A percentile compares a stretch with the other conserved stretches of the same genome.
Evolutionary conservation across 92 coral and sea anemone genomes (phyloP).

Genomic region (Anthopleura xanthogrammica): DNA sequence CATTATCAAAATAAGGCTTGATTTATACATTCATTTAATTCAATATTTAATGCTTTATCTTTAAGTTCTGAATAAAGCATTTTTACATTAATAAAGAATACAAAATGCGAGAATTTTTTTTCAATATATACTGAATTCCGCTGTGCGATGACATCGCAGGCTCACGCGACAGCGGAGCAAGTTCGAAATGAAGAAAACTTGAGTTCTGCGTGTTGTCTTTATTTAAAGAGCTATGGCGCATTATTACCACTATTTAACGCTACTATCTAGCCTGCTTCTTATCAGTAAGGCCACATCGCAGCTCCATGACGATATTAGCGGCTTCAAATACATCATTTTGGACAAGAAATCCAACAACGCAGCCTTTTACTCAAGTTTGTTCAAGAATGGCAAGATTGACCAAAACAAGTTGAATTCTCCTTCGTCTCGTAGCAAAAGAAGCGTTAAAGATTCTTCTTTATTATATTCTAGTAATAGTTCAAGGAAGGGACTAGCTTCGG

Average conservation of each 20-base stretch:
- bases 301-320: conserved; percentile 10
- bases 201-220: background rate
- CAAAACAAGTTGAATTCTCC: conserved; percentile 8
- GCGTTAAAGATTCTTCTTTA: background rate
- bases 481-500: conserved; percentile 24
- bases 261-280: conserved; percentile 8
- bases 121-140: background rate
- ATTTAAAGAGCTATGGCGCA: conserved; percentile 24
- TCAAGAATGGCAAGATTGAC: conserved; percentile 23
- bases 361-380: conserved; percentile 26
- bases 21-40: too few relatives aligned
- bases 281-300: background rate
- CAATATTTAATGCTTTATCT: too few relatives aligned
- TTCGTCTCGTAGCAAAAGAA: conserved; percentile 13
- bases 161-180: background rate
- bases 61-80: background rate
- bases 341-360: conserved; percentile 14
- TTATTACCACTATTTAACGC: conserved; percentile 23
- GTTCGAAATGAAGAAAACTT: background rate
- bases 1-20: too few relatives aligned
- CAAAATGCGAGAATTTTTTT: background rate
- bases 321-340: conserved; percentile 15
- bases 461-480: background rate
- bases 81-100: background rate
- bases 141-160: background rate